A percentile compares a stretch with the other conserved stretches of the same genome.
Conservation (phyloP, 2,888 invertebrate genomes). For the Onthophagus sagittarius region DNA sequence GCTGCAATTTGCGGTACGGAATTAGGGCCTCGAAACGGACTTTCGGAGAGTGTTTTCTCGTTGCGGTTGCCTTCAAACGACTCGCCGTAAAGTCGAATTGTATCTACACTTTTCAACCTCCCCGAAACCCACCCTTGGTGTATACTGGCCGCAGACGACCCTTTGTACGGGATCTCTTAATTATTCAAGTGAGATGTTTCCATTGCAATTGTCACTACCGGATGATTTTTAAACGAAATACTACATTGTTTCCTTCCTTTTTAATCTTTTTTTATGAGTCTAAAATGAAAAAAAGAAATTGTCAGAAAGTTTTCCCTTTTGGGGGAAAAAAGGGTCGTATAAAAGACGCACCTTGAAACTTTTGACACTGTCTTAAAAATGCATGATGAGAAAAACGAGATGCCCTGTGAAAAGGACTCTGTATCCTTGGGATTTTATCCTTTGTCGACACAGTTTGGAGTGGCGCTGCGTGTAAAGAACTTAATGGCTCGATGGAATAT, state of each 20-base stretch:
- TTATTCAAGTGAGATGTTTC: not conserved
- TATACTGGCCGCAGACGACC: too few relatives aligned
- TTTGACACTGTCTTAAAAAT: not conserved
- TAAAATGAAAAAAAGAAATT: not conserved
- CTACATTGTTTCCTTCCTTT: not conserved
- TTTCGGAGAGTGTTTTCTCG: not conserved
- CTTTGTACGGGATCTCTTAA: not conserved
- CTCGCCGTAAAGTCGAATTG: not conserved
- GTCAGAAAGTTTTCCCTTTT: not conserved
- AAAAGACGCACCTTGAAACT: not conserved
- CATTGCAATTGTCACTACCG: not conserved
- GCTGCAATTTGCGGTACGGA: not conserved
- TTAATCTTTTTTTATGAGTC: not conserved
- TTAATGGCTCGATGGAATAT: conserved; percentile 12
- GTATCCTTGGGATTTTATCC: not conserved
- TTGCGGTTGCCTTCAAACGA: not conserved
- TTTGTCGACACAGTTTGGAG: conserved; percentile 3
- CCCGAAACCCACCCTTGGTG: not conserved
- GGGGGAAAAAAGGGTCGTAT: too few relatives aligned
- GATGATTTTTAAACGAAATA: too few relatives aligned
- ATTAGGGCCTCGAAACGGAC: not conserved
- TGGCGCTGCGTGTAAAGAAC: conserved; percentile 6
- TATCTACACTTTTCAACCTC: not conserved
- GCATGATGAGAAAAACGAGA: not conserved
- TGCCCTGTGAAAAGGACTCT: not conserved